Evolutionary conservation across 2,113 vertebrate genomes (phyloP), one percentile per base, ranked within the genome.

Genomic region (Ctenodactylus gundi): DNA sequence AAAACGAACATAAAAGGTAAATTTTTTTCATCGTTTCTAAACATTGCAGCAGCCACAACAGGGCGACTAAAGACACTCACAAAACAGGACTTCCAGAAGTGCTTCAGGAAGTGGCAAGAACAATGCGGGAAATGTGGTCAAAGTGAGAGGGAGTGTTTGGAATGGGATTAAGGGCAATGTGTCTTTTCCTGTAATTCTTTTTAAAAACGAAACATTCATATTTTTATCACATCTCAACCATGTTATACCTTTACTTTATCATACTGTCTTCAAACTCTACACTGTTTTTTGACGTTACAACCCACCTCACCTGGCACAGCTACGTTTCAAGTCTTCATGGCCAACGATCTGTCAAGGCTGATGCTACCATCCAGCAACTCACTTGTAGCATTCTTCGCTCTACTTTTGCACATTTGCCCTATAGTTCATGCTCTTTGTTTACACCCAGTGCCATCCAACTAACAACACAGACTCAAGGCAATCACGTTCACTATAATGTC

Each of bases 281-380:
- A 77, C 4, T 36, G 9, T 39, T 78, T 70, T 92, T 75, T 86
- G 57, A 65, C 51, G 39, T 82, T 60, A 31, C 0, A 39, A 55
- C n/a, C 25, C 20, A 80, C 68, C 80, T 85, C 11, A 68, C 36
- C 91, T 62, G 39, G 27, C 36, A 36, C 1, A 53, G 55, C 17
- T 27, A 53, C 11, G 15, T 83, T 81, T 73, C 90, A 89, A 75
- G 25, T 70, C 34, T 21, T 75, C 11, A 6, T 3, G 81, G 67
- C 17, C 9, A 49, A 7, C 44, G 25, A 1, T 46, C 53, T 53
- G 34, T 2, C 0, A 6, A 27, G 14, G 2, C 14, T 34, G 25
- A 46, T 13, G 29, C 23, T 80, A 31, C 29, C 15, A 39, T 23
- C 2, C 49, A 15, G 41, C 3, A 82, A n/a, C 7, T 53, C 1